Conservation (phyloP, 2,888 invertebrate species). For the Teinopalpus imperialis region DNA sequence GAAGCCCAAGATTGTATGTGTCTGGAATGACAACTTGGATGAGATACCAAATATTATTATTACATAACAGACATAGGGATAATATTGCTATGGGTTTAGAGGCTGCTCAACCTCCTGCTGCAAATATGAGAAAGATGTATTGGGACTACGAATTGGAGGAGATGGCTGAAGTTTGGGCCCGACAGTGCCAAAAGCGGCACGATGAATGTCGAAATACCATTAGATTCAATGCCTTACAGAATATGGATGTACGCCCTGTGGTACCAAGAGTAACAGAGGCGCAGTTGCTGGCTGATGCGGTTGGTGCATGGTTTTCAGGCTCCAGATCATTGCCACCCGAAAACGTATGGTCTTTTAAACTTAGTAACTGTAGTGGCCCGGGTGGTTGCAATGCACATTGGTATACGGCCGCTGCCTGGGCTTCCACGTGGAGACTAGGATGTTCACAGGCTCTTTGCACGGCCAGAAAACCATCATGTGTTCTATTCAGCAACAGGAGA, state of each 20-base stretch:
- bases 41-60: constrained; percentile 63
- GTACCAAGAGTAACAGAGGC: constrained; percentile 65
- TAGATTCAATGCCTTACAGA: constrained; percentile 68
- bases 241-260: constrained; percentile 70
- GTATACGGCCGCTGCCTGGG: constrained; percentile 73
- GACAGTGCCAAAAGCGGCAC: constrained; percentile 75
- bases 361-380: constrained; percentile 62
- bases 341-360: constrained; percentile 61
- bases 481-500: constrained; percentile 53
- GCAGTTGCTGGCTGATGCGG: constrained; percentile 67
- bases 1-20: constrained; percentile 61
- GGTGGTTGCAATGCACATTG: constrained; percentile 72
- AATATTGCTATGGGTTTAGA: constrained; percentile 73
- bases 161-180: constrained; percentile 73
- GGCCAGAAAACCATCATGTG: constrained; percentile 57
- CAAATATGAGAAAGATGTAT: constrained; percentile 77
- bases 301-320: constrained; percentile 72
- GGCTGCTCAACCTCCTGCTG: constrained; percentile 71
- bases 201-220: constrained; percentile 73
- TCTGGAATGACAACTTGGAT: constrained; percentile 75
- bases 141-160: constrained; percentile 75
- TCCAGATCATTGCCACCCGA: constrained; percentile 61
- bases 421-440: constrained; percentile 70
- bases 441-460: constrained; percentile 71
- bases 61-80: constrained; percentile 73